Conservation (phyloP, 2,113 vertebrate genomes). For the Noturus placidus region DNA sequence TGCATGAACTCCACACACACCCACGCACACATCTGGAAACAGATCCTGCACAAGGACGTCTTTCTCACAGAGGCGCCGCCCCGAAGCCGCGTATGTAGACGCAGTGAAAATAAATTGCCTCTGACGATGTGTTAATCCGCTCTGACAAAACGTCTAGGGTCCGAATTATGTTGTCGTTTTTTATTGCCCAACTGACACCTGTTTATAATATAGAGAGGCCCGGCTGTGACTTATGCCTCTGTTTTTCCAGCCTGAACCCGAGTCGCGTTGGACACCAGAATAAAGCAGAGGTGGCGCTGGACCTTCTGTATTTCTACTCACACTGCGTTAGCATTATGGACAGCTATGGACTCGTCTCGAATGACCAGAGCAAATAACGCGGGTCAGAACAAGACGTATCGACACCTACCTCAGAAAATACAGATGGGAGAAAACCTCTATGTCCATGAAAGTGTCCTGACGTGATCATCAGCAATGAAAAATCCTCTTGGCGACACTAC, state of each 20-base stretch:
- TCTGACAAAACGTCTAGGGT: slow-evolving; percentile 67
- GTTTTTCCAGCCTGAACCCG: slow-evolving; percentile 63
- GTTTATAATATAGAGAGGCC: slow-evolving; percentile 72
- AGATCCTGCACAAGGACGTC: slow-evolving; percentile 47
- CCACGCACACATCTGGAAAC: slow-evolving; percentile 34
- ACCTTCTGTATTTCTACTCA: not conserved
- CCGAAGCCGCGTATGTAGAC: slow-evolving; percentile 39
- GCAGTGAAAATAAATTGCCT: slow-evolving; percentile 70
- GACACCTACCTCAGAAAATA: not conserved
- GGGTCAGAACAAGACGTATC: not conserved
- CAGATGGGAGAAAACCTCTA: not conserved
- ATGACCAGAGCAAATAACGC: not conserved
- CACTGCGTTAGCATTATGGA: not conserved
- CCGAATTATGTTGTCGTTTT: slow-evolving; percentile 77
- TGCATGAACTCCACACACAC: not conserved
- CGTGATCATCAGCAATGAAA: not conserved
- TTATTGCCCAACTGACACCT: slow-evolving; percentile 75
- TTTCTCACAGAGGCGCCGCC: slow-evolving; percentile 35
- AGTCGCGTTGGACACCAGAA: slow-evolving; percentile 47
- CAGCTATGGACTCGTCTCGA: not conserved
- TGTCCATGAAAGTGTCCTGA: not conserved
- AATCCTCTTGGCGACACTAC: not conserved
- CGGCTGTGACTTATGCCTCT: slow-evolving; percentile 68
- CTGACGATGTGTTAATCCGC: slow-evolving; percentile 74
- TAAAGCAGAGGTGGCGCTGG: not conserved